These are phyloP conservation scores for Cephalotes varians DNA, from an alignment of 2,888 invertebrate species.

Conservation along the genomic window DNA sequence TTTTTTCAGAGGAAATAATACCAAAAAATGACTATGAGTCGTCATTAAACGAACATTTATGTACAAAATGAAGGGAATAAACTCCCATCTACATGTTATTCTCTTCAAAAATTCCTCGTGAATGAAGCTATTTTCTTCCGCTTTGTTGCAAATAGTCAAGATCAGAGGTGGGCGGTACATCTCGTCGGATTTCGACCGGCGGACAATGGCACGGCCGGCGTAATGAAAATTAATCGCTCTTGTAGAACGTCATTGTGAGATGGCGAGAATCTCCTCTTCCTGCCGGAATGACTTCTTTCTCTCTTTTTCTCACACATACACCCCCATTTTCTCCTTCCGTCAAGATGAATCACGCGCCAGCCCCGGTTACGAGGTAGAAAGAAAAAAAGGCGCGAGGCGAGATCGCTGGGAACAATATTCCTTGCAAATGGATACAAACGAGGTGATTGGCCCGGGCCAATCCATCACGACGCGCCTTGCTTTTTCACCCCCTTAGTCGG, in stretches of 20 bases:
- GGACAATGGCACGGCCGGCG: conserved; percentile 61
- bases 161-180: conserved; percentile 31
- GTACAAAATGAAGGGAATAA: background rate
- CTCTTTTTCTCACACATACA: conserved; percentile 33
- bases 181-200: conserved; percentile 46
- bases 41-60: conserved; percentile 3
- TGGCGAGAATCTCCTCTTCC: conserved; percentile 60
- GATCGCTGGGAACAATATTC: conserved; percentile 79
- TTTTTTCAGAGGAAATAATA: background rate
- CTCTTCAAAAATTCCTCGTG: conserved; percentile 15
- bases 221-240: conserved; percentile 70
- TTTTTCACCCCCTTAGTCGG: conserved; percentile 67
- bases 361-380: conserved; percentile 47
- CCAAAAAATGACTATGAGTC: background rate
- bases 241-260: conserved; percentile 65
- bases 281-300: conserved; percentile 38
- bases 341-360: conserved; percentile 71
- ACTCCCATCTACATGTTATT: background rate
- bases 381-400: conserved; percentile 59
- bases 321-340: conserved; percentile 54
- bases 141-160: conserved; percentile 39
- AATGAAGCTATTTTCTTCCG: conserved; percentile 33
- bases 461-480: conserved; percentile 76
- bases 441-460: conserved; percentile 81
- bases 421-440: conserved; percentile 83